Base-by-base conservation (phyloP, 2,113 vertebrate species). In the Elgaria multicarinata region DNA sequence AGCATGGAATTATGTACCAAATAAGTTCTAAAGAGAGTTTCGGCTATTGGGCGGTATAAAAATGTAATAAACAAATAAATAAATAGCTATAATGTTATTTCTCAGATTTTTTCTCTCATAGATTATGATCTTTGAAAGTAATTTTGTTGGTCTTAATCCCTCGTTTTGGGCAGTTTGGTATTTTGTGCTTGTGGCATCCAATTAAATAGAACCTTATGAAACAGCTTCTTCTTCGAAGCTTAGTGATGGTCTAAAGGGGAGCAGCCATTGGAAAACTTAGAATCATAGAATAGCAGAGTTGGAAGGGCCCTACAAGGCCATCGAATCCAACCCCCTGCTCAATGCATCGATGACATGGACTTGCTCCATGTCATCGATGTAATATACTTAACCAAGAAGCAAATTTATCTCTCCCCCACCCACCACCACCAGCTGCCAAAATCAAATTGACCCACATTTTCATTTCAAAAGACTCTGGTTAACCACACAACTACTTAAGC, bases 81-180 rank as follows among this genome's bases (percentile, higher is more conserved):
- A n/a, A n/a, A n/a, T n/a, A 50, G 89, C 69, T 94, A 93, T 94
- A 76, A 94, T 95, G 95, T 92, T 92, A 95, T 95, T 96, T 93
- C 79, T 94, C 90, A 89, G 74, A 55, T 95, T 36, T 90, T 90
- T 90, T 91, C 89, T 93, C 93, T 42, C 3, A 89, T 91, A 95
- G 94, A 96, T 96, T 96, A 92, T 92, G 77, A 75, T 83, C 92
- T 94, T 92, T 94, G 91, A 92, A 95, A 95, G 95, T 92, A 94
- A 96, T 95, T 93, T 86, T 72, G 62, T 92, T 26, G 84, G 72
- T 93, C 91, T 90, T 95, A 95, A 95, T 95, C 93, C 87, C 53
- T 95, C 83, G 3, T 0, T 95, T 86, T 89, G 74, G 50, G 55
- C 91, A 95, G 95, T 83, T 14, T 50, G 85, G 71, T 93, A 64